Percentiles rank a stretch among this genome's conserved stretches.
phyloP scores from a whole-genome alignment of 2,113 vertebrate genomes.

The Triplophysa siluroides region DNA sequence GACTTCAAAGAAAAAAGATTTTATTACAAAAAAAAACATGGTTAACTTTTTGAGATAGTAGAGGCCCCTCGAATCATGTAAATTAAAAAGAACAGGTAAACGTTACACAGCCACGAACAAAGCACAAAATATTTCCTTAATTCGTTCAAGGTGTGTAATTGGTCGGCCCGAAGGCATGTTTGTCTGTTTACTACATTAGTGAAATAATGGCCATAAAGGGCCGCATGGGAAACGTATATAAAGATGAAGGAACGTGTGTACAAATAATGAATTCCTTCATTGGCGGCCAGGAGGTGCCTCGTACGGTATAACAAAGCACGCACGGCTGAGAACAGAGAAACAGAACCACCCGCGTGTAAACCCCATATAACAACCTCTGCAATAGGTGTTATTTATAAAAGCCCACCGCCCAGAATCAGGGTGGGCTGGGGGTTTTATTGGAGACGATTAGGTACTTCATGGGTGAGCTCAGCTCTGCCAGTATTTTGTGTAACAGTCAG shows the following conservation, averaged over 20 bases:
- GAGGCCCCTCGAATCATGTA: conserved; percentile 19
- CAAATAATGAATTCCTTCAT: conserved; percentile 56
- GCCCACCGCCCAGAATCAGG: conserved; percentile 42
- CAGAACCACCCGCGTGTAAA: conserved; percentile 33
- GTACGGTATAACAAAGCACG: conserved; percentile 44
- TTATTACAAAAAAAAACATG: conserved; percentile 32
- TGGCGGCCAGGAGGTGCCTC: conserved; percentile 38
- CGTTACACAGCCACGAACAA: conserved; percentile 39
- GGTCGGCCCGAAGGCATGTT: conserved; percentile 43
- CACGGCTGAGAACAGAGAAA: conserved; percentile 52
- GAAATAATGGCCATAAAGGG: conserved; percentile 52
- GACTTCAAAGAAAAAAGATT: conserved; percentile 37
- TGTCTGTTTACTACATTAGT: conserved; percentile 56
- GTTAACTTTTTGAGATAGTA: conserved; percentile 4
- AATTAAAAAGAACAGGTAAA: conserved; percentile 29
- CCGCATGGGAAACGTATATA: conserved; percentile 56
- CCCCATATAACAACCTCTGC: conserved; percentile 38
- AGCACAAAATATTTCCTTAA: conserved; percentile 49
- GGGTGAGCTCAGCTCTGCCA: conserved; percentile 31
- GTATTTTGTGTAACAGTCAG: conserved; percentile 30
- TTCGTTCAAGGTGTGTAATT: conserved; percentile 56
- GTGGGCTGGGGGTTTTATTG: conserved; percentile 48
- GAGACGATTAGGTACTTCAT: conserved; percentile 44
- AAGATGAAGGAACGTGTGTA: conserved; percentile 44
- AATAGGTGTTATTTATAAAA: conserved; percentile 53